Conservation (phyloP, 2,888 invertebrate species). For the Melanotus villosus region DNA sequence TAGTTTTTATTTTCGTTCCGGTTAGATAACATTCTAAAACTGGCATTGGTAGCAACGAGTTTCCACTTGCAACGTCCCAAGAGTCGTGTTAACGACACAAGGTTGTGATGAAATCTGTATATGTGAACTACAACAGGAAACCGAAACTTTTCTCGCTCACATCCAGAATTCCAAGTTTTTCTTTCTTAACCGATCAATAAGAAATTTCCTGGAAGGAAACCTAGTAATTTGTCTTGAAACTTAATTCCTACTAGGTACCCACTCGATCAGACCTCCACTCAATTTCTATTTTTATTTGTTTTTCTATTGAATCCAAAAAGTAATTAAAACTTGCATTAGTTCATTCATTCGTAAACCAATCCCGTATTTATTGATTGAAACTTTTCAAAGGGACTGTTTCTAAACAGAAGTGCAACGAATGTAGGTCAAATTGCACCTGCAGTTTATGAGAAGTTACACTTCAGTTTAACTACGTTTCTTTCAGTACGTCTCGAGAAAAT, state of each 20-base stretch:
- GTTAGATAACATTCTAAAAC: conserved; percentile 1
- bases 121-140: not conserved
- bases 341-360: too few relatives aligned
- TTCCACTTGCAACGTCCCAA: conserved; percentile 4
- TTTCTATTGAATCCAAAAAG: not conserved
- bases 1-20: conserved; percentile 13
- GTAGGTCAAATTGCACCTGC: not conserved
- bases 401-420: too few relatives aligned
- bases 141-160: not conserved
- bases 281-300: not conserved
- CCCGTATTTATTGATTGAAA: too few relatives aligned
- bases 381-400: too few relatives aligned
- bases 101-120: conserved; percentile 10
- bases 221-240: conserved; percentile 16
- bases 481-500: not conserved
- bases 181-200: conserved; percentile 8
- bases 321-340: conserved; percentile 14
- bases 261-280: not conserved
- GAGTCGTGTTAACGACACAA: conserved; percentile 10
- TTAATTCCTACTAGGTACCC: not conserved
- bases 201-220: conserved; percentile 3
- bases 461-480: not conserved
- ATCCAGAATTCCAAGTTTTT: not conserved
- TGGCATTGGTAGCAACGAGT: not conserved
- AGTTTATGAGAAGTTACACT: not conserved